A percentile compares a stretch with the other conserved stretches of the same genome.
These are phyloP conservation scores for Todus mexicanus DNA, from an alignment of 2,797 vertebrate genomes.

Conservation along the genomic window DNA sequence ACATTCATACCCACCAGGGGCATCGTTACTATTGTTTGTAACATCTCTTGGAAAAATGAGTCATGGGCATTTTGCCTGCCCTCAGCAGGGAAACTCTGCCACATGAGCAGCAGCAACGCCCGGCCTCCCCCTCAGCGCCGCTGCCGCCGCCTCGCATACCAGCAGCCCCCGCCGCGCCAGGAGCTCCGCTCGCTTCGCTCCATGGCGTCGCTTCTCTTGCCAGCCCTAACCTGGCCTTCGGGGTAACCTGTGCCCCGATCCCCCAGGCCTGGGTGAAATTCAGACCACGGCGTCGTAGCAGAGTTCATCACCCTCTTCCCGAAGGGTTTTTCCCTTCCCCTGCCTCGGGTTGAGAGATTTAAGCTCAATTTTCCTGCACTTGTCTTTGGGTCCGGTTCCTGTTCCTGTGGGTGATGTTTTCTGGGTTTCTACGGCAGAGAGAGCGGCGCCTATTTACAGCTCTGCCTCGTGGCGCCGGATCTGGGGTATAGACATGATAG, in stretches of 20 bases:
- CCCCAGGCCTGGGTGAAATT: not conserved
- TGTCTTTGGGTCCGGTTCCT: not conserved
- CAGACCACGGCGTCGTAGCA: not conserved
- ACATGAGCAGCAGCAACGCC: not conserved
- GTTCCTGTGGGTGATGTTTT: fast-evolving
- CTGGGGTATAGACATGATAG: not conserved
- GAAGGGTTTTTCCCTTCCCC: not conserved
- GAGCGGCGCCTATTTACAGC: not conserved
- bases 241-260: too few species aligned
- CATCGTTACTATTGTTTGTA: slow-evolving; percentile 11
- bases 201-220: not conserved
- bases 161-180: not conserved
- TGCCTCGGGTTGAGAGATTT: not conserved
- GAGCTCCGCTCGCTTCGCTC: not conserved
- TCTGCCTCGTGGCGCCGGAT: not conserved
- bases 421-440: not conserved
- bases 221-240: not conserved
- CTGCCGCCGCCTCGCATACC: not conserved
- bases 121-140: not conserved
- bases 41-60: slow-evolving; percentile 43
- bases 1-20: slow-evolving; percentile 31
- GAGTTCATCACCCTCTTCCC: not conserved
- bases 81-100: slow-evolving; percentile 9
- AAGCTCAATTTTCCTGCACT: not conserved
- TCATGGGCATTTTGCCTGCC: slow-evolving; percentile 16